A percentile compares a stretch with the other conserved stretches of the same genome.
phyloP scores from a whole-genome alignment of 2,113 vertebrate genomes.

The Haemorhous mexicanus region DNA sequence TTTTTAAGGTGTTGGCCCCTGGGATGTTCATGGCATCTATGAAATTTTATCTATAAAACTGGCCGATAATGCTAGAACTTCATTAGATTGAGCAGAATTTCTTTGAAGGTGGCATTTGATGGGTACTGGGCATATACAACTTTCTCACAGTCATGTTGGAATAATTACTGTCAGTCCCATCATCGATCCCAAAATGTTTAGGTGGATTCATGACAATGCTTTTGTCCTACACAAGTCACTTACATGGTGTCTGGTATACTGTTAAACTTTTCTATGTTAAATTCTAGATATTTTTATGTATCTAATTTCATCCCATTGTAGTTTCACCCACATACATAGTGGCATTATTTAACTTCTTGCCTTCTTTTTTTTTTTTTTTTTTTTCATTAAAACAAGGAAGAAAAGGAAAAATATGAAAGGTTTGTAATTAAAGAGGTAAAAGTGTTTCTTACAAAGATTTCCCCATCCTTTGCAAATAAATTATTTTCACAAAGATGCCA shows the following conservation, averaged over 20 bases:
- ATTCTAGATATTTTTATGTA: neutral
- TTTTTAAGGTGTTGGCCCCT: neutral
- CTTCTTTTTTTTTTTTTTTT: rapidly evolving
- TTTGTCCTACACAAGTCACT: neutral
- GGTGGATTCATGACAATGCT: rapidly evolving
- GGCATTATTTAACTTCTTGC: rapidly evolving
- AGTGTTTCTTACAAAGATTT: neutral
- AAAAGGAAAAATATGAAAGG: neutral
- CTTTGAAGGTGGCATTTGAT: neutral
- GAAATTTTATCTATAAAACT: neutral
- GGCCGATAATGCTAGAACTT: neutral
- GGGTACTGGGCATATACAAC: neutral
- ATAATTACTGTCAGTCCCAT: neutral
- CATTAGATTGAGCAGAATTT: neutral
- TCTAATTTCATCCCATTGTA: neutral
- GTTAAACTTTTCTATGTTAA: neutral
- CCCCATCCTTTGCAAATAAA: neutral
- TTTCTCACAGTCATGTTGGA: neutral
- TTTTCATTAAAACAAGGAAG: neutral
- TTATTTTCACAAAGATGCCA: neutral
- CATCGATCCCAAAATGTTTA: neutral
- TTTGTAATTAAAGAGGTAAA: neutral
- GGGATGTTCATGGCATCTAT: neutral
- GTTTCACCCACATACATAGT: neutral
- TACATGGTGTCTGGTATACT: neutral